These are phyloP conservation scores for Cyanocitta stelleri DNA, from an alignment of 2,113 vertebrate genomes.

Conservation along the genomic window DNA sequence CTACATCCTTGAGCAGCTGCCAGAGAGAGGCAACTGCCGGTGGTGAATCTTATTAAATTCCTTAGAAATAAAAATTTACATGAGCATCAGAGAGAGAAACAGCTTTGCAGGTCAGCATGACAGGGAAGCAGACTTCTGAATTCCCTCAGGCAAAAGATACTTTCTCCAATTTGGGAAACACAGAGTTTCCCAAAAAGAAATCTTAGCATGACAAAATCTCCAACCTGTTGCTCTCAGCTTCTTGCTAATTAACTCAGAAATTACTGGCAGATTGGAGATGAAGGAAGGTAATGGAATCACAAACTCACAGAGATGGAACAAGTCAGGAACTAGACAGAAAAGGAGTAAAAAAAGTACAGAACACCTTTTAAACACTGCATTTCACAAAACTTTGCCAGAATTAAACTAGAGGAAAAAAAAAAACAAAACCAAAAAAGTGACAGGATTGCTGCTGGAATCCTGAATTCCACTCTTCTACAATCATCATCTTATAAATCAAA, in stretches of 20 bases:
- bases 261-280: background rate
- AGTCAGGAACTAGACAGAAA: background rate
- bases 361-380: background rate
- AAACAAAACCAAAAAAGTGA: background rate
- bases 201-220: background rate
- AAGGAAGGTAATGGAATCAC: background rate
- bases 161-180: background rate
- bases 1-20: slow-evolving; percentile 3
- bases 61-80: slow-evolving; percentile 2
- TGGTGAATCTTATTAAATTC: background rate
- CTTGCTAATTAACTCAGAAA: background rate
- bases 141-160: slow-evolving; percentile 6
- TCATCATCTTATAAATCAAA: background rate
- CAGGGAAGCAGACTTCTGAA: background rate
- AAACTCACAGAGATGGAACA: background rate
- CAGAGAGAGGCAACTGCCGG: background rate
- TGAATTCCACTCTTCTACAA: background rate
- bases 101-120: slow-evolving; percentile 41
- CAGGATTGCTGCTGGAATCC: background rate
- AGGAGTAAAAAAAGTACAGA: background rate
- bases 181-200: background rate
- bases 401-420: background rate
- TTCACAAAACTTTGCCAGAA: background rate
- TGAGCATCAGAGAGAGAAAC: slow-evolving; percentile 10
- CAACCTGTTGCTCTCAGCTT: background rate